Evolutionary conservation across 1,140 invertebrate genomes (phyloP).

Genomic region (Phymorhynchus buccinoides): DNA sequence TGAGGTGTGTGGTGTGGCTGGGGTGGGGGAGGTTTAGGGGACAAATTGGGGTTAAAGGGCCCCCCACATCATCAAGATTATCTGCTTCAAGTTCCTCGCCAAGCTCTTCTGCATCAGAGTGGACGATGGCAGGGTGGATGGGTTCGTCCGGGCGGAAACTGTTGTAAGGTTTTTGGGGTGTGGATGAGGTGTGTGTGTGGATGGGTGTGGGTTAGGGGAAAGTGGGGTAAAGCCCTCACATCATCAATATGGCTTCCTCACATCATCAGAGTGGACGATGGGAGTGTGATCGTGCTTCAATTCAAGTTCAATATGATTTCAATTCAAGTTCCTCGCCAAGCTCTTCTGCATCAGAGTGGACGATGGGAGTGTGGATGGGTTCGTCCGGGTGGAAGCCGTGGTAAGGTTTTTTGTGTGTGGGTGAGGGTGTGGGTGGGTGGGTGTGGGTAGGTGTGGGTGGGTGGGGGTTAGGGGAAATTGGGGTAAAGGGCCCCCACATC

Average conservation of each 20-base stretch:
- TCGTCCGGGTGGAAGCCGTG: not conserved
- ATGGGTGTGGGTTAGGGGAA: no score
- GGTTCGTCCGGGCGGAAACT: no score
- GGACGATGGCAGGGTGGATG: conserved; percentile 50
- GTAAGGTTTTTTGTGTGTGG: not conserved
- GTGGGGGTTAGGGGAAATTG: conserved; percentile 81
- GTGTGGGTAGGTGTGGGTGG: conserved; percentile 1
- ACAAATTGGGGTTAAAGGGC: conserved; percentile 85
- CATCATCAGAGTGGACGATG: no score
- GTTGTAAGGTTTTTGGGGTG: not conserved
- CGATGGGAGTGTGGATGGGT: not conserved
- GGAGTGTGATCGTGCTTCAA: no score
- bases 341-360: conserved; percentile 76
- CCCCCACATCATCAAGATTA: conserved; percentile 80
- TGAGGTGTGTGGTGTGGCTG: no score
- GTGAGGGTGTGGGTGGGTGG: not conserved
- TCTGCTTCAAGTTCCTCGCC: conserved; percentile 79
- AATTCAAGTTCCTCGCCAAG: conserved; percentile 75
- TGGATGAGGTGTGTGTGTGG: no score
- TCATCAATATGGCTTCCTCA: no score
- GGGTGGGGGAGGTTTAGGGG: conserved; percentile 71
- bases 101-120: conserved; percentile 75
- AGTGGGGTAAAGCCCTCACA: no score
- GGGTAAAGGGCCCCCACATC: conserved; percentile 82
- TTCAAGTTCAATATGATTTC: no score